Conservation (phyloP, 1,140 invertebrate species). For the Drosophila repleta region DNA sequence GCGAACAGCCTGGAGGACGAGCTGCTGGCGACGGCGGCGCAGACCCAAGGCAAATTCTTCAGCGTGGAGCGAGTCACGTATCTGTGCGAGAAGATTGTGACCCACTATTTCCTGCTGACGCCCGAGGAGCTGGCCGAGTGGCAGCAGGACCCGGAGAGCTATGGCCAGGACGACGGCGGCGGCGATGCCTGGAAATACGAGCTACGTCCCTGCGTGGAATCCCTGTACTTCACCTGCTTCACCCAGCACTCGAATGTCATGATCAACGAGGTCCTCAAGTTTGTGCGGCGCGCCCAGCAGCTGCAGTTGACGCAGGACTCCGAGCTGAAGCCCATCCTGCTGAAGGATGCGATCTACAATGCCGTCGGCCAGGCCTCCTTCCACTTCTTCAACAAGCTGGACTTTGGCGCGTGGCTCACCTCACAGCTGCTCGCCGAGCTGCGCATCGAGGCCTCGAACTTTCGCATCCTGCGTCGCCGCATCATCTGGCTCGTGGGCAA, state of each 20-base stretch:
- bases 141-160: slow-evolving; percentile 95
- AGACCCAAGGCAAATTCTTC: slow-evolving; percentile 88
- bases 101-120: slow-evolving; percentile 94
- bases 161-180: slow-evolving; percentile 93
- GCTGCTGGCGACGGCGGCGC: slow-evolving; percentile 71
- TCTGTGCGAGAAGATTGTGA: slow-evolving; percentile 93
- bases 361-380: slow-evolving; percentile 95
- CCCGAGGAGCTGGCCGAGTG: slow-evolving; percentile 93
- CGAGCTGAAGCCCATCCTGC: slow-evolving; percentile 91
- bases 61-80: slow-evolving; percentile 88
- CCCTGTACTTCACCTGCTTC: slow-evolving; percentile 93
- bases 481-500: slow-evolving; percentile 94
- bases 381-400: slow-evolving; percentile 95
- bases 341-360: slow-evolving; percentile 98
- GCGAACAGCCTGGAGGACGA: slow-evolving; percentile 50
- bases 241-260: slow-evolving; percentile 90
- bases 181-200: slow-evolving; percentile 97
- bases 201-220: slow-evolving; percentile 94
- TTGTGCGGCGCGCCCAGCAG: slow-evolving; percentile 87
- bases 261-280: slow-evolving; percentile 89
- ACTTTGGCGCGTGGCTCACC: slow-evolving; percentile 97
- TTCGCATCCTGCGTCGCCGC: slow-evolving; percentile 93
- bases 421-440: slow-evolving; percentile 92
- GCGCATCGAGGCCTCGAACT: slow-evolving; percentile 92
- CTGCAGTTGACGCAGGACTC: slow-evolving; percentile 86